Base-by-base conservation (phyloP, 2,113 vertebrate genomes). In the Poecile atricapillus region DNA sequence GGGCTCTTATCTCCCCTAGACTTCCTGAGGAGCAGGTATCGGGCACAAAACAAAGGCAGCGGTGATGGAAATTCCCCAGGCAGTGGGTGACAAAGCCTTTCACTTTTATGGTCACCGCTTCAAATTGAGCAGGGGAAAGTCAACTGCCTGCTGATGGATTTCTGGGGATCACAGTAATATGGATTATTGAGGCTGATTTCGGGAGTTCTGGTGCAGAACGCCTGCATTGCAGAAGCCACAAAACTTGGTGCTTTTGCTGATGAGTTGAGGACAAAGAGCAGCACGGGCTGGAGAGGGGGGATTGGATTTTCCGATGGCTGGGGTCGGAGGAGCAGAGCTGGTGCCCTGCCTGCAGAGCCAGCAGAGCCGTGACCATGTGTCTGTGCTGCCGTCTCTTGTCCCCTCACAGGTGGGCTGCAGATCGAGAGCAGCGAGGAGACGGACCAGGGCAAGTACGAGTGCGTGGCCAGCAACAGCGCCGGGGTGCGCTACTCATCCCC, bases 341-440 rank as follows among this genome's bases (percentile, higher is more conserved):
- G 20, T 15, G 30, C 13, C 13, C 12, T 25, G 64, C 24, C 49
- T 46, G 4, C 5, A 6, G 15, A 9, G 43, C 5, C 35, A 33
- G 15, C 74, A 23, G 27, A 58, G 22, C 7, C n/a, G 15, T 79
- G 80, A 96, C 13, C 65, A 41, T 90, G 18, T 94, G 74, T 93
- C 64, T 96, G 60, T 92, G 94, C 92, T 58, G 62, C 95, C 64
- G 1, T 95, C 82, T 94, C 95, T 96, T 97, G 68, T 91, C 89
- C 97, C 91, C 95, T 90, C 49, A 2, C 98, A 99, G 99, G 99
- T 97, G 99, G 99, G 95, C 98, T 99, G 97, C 99, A 99, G 98
- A 99, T 99, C 5, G 99, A 99, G 94, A 99, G 99, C 98, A 99
- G 99, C 17, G 99, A 99, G 96, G 99, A 99, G 98, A 99, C 99